Percentiles rank a stretch among this genome's conserved stretches.
phyloP scores from a whole-genome alignment of 2,888 invertebrate species.

The Pecten maximus region DNA sequence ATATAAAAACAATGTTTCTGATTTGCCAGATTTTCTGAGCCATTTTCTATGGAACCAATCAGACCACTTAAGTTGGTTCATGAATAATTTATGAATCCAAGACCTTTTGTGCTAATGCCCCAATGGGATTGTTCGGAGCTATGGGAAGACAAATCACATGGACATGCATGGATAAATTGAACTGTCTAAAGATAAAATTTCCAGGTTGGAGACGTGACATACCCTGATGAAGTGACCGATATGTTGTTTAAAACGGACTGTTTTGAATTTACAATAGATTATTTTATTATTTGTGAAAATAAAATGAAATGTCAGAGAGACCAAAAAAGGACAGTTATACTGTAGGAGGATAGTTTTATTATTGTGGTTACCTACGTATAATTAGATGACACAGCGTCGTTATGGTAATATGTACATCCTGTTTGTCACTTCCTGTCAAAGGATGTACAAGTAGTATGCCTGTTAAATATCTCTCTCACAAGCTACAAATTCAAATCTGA shows the following conservation, averaged over 20 bases:
- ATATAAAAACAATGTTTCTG: too few relatives aligned
- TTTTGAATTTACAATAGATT: background rate
- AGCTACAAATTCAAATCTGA: background rate
- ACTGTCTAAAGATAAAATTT: too few relatives aligned
- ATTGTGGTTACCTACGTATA: background rate
- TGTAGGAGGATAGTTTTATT: background rate
- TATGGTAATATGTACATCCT: conserved; percentile 1
- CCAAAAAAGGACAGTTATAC: background rate
- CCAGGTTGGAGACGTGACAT: background rate
- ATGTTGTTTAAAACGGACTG: background rate
- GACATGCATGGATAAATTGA: too few relatives aligned
- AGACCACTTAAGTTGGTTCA: too few relatives aligned
- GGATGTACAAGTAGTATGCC: background rate
- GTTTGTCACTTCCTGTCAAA: conserved; percentile 24
- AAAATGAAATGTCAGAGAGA: background rate
- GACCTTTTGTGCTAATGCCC: too few relatives aligned
- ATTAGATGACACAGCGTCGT: background rate
- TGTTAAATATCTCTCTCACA: background rate
- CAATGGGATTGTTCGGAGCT: too few relatives aligned
- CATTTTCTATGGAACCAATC: too few relatives aligned
- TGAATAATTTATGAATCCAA: too few relatives aligned
- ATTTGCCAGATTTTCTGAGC: too few relatives aligned
- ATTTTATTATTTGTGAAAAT: background rate
- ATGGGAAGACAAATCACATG: too few relatives aligned
- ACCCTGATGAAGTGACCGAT: background rate